Evolutionary conservation across 2,797 vertebrate genomes (phyloP).

Genomic region (Florisuga fusca): DNA sequence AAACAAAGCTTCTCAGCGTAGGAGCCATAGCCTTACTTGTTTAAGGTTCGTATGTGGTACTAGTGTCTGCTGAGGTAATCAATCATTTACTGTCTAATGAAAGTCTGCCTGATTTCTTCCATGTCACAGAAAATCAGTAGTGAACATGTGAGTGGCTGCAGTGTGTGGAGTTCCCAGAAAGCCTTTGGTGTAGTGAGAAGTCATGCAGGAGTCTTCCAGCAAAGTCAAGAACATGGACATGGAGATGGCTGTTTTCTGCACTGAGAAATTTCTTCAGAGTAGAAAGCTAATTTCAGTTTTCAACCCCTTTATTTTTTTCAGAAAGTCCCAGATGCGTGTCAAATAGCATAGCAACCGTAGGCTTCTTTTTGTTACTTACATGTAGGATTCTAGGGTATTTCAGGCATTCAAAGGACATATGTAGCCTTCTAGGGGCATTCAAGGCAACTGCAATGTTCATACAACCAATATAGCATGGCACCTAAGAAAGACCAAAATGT

Average conservation of each 20-base stretch:
- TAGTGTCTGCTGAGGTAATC: not conserved
- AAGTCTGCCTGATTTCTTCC: not conserved
- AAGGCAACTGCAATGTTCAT: not conserved
- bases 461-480: not conserved
- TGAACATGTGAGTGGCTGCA: not conserved
- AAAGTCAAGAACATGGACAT: not conserved
- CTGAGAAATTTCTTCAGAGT: not conserved
- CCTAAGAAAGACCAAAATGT: not conserved
- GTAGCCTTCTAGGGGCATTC: not conserved
- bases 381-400: not conserved
- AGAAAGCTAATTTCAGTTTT: conserved; percentile 33
- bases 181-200: not conserved
- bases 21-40: not conserved
- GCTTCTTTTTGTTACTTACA: not conserved
- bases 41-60: not conserved
- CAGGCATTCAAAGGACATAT: not conserved
- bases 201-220: not conserved
- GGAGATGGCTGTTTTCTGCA: not conserved
- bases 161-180: not conserved
- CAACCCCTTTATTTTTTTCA: not conserved
- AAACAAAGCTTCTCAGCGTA: not conserved
- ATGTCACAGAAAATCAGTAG: not conserved
- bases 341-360: not conserved
- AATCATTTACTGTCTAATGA: not conserved
- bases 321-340: not conserved